phyloP scores from a whole-genome alignment of 2,113 vertebrate genomes.

The Solea senegalensis region DNA sequence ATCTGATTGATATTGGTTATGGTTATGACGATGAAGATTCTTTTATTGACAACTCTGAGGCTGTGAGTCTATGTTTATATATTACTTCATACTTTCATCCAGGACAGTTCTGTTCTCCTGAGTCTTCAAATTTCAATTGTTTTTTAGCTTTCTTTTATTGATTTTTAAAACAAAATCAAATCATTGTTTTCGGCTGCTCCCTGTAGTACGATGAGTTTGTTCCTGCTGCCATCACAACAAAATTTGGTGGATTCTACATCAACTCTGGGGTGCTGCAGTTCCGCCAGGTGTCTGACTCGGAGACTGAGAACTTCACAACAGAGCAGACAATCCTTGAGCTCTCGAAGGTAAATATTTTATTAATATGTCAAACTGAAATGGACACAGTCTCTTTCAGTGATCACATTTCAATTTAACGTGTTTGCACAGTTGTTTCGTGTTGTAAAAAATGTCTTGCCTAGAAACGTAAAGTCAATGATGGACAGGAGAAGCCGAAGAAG shows the following conservation, averaged over 20 bases:
- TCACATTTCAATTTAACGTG: background rate
- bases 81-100: background rate
- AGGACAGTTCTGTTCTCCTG: too few species aligned
- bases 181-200: background rate
- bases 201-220: constrained; percentile 95
- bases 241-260: constrained; percentile 95
- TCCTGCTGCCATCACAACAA: constrained; percentile 91
- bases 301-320: constrained; percentile 77
- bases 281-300: constrained; percentile 87
- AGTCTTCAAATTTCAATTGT: background rate
- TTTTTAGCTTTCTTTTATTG: background rate
- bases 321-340: constrained; percentile 80
- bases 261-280: constrained; percentile 93
- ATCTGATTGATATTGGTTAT: constrained; percentile 94
- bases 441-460: constrained; percentile 50
- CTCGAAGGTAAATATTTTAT: constrained; percentile 82
- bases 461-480: constrained; percentile 88
- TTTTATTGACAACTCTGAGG: constrained; percentile 98
- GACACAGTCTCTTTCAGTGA: background rate
- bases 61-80: constrained; percentile 82
- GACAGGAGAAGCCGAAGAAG: constrained; percentile 84
- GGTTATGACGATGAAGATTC: constrained; percentile 96
- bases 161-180: background rate
- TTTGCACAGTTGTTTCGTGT: background rate
- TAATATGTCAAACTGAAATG: background rate